Percentiles rank a stretch among this genome's conserved stretches.
These are phyloP conservation scores for Raphicerus campestris DNA, from an alignment of 2,113 vertebrate species.

Conservation along the genomic window DNA sequence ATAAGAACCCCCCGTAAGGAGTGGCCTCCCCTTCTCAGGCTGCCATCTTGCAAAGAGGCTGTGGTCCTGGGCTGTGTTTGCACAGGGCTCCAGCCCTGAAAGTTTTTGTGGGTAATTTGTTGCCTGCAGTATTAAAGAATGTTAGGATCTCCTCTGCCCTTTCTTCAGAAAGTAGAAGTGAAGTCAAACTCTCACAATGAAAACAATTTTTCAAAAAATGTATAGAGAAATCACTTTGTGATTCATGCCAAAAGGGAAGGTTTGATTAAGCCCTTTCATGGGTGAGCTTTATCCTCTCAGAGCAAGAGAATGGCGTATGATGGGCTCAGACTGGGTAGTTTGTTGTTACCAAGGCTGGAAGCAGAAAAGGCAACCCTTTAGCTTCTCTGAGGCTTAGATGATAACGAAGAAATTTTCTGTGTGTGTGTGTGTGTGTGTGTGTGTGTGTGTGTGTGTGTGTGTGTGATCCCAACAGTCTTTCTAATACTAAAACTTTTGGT, in stretches of 20 bases:
- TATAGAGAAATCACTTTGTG: background rate
- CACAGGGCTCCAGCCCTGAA: background rate
- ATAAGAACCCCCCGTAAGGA: background rate
- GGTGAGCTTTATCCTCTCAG: background rate
- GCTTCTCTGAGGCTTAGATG: background rate
- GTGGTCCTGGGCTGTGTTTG: background rate
- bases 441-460: background rate
- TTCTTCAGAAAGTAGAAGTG: background rate
- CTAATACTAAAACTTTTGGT: background rate
- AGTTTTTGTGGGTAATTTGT: background rate
- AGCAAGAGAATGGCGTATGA: background rate
- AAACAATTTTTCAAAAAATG: constrained; percentile 36
- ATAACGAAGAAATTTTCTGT: background rate
- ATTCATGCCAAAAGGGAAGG: background rate
- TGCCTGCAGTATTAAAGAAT: background rate
- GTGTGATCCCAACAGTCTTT: background rate
- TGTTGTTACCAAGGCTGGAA: background rate
- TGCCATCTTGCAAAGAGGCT: background rate
- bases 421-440: background rate
- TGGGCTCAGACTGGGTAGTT: background rate
- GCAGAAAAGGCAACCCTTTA: background rate
- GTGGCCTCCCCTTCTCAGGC: background rate
- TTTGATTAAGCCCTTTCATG: background rate
- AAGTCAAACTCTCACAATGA: constrained; percentile 20
- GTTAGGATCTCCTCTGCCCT: background rate